Evolutionary conservation across 30 jellyfish, hydroid and myxozoan genomes (phyloP).

Genomic region (Catostylus mosaicus): DNA sequence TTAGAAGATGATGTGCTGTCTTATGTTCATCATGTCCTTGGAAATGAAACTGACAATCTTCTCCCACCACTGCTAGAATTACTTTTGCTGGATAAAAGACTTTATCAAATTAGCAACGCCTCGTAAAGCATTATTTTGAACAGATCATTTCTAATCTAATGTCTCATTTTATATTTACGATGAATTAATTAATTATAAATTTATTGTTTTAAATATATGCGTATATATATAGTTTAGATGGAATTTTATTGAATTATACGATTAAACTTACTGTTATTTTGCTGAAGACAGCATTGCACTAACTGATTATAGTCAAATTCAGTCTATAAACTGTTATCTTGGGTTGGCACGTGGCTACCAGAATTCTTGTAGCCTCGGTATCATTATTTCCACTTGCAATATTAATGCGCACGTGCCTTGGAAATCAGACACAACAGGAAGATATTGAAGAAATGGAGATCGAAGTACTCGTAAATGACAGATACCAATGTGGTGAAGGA

Average conservation of each 20-base stretch:
- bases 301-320: no score
- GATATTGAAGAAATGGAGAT: constrained; percentile 41
- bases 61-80: constrained; percentile 21
- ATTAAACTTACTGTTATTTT: no score
- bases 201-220: no score
- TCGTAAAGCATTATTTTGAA: no score
- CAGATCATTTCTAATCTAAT: no score
- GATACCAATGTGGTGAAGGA: constrained; percentile 68
- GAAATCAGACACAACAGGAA: neutral
- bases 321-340: no score
- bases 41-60: neutral
- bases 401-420: constrained; percentile 1
- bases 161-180: no score
- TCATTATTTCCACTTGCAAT: neutral
- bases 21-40: neutral
- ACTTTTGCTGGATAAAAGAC: constrained; percentile 19
- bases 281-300: no score
- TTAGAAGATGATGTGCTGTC: constrained; percentile 26
- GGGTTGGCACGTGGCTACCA: no score
- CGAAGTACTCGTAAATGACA: constrained; percentile 43
- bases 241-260: no score
- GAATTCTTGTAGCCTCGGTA: neutral
- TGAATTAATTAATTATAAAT: no score
- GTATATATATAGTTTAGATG: no score
- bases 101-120: neutral